phyloP scores from a whole-genome alignment of 1,140 invertebrate genomes.

The Musca vetustissima region DNA sequence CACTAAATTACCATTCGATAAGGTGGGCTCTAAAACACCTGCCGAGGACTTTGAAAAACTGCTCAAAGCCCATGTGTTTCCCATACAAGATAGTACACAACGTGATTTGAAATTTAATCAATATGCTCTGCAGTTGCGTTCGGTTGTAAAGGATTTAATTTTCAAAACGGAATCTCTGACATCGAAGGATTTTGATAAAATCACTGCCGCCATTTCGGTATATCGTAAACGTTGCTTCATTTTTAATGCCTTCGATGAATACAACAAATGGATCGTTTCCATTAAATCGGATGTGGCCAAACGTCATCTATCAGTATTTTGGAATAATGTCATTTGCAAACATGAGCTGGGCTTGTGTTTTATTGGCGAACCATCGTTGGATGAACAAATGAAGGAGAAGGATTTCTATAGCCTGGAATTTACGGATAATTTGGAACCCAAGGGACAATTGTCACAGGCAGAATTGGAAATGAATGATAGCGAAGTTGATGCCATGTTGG shows the following conservation, averaged over 20 bases:
- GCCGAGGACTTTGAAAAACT: constrained; percentile 38
- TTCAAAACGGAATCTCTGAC: constrained; percentile 24
- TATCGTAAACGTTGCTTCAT: constrained; percentile 39
- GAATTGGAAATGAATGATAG: constrained; percentile 17
- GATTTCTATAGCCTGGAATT: constrained; percentile 33
- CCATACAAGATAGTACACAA: constrained; percentile 34
- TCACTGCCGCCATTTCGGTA: constrained; percentile 32
- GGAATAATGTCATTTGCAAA: constrained; percentile 37
- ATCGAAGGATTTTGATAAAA: constrained; percentile 29
- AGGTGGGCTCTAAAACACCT: constrained; percentile 35
- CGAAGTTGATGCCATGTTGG: constrained; percentile 10
- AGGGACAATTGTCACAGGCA: neutral
- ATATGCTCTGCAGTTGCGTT: constrained; percentile 40
- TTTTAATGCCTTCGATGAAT: constrained; percentile 42
- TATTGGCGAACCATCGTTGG: constrained; percentile 36
- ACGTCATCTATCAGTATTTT: constrained; percentile 34
- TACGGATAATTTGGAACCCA: neutral
- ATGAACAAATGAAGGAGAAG: constrained; percentile 39
- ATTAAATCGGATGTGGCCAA: constrained; percentile 32
- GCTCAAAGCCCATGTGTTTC: constrained; percentile 30
- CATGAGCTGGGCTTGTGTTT: constrained; percentile 41
- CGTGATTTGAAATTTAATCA: constrained; percentile 38
- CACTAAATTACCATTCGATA: constrained; percentile 28
- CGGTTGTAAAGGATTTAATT: constrained; percentile 39
- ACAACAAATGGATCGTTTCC: constrained; percentile 41